These are phyloP conservation scores for Haliaeetus leucogaster DNA, from an alignment of 2,113 vertebrate species.

Conservation along the genomic window DNA sequence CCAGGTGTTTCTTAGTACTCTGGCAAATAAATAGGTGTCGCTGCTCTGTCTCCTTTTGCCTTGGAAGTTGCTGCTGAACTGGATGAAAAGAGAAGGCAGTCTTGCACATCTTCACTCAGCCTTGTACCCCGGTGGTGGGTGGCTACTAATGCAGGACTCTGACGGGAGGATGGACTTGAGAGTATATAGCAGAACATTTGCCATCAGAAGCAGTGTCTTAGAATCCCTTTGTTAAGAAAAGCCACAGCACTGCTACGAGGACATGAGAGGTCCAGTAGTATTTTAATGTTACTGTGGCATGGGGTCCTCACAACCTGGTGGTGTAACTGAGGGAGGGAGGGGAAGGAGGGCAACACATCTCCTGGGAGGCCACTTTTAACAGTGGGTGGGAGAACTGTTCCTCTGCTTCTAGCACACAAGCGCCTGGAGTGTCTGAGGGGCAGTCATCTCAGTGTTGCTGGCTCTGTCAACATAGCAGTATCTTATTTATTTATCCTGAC, in stretches of 20 bases:
- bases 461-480: neutral
- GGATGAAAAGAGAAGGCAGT: neutral
- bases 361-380: neutral
- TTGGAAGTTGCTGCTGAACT: neutral
- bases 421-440: neutral
- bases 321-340: neutral
- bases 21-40: neutral
- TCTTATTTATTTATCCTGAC: neutral
- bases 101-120: neutral
- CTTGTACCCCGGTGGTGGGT: rapidly evolving
- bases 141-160: neutral
- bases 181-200: neutral
- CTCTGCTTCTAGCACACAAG: neutral
- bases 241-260: neutral
- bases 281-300: neutral
- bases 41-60: neutral
- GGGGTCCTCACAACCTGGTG: neutral
- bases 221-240: neutral
- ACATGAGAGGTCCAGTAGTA: neutral
- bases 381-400: neutral
- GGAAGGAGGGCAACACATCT: neutral
- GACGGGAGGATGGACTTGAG: neutral
- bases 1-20: neutral
- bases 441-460: neutral
- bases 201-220: neutral